phyloP scores from a whole-genome alignment of 2,888 invertebrate genomes.

The Hyppa rectilinea region DNA sequence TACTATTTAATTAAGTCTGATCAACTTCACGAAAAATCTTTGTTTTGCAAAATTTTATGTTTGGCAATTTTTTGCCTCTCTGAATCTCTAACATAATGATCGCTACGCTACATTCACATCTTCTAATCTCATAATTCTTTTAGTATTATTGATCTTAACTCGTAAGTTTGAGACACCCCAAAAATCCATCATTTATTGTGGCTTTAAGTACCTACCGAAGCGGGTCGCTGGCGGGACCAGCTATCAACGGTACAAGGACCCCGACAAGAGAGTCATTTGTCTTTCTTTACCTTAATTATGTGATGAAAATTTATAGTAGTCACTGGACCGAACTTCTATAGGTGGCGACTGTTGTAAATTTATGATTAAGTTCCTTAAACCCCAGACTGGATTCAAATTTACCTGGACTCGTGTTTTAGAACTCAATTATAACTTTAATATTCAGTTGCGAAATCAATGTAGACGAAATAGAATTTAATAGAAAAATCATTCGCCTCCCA shows the following conservation, averaged over 20 bases:
- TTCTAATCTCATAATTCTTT: not conserved
- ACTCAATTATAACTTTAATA: conserved; percentile 52
- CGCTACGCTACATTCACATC: not conserved
- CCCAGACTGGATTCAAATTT: conserved; percentile 43
- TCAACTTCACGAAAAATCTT: not conserved
- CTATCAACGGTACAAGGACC: conserved; percentile 60
- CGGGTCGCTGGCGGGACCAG: conserved; percentile 17
- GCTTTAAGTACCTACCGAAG: not conserved
- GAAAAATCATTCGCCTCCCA: conserved; percentile 17
- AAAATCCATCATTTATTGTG: conserved; percentile 24
- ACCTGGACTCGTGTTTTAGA: conserved; percentile 37
- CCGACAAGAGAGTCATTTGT: conserved; percentile 80
- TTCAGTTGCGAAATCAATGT: conserved; percentile 47
- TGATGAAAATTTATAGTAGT: conserved; percentile 84
- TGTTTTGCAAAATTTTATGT: no score
- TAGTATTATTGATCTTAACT: not conserved
- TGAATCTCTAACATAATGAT: not conserved
- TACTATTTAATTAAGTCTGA: not conserved
- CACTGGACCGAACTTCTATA: conserved; percentile 73
- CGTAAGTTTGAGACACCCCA: not conserved
- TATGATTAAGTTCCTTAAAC: conserved; percentile 67
- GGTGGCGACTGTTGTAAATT: conserved; percentile 52
- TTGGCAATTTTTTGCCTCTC: not conserved
- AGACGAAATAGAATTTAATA: conserved; percentile 37
- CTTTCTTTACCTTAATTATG: conserved; percentile 85